phyloP scores from a whole-genome alignment of 2,888 invertebrate species.

The Hemistola chrysoprasaria region DNA sequence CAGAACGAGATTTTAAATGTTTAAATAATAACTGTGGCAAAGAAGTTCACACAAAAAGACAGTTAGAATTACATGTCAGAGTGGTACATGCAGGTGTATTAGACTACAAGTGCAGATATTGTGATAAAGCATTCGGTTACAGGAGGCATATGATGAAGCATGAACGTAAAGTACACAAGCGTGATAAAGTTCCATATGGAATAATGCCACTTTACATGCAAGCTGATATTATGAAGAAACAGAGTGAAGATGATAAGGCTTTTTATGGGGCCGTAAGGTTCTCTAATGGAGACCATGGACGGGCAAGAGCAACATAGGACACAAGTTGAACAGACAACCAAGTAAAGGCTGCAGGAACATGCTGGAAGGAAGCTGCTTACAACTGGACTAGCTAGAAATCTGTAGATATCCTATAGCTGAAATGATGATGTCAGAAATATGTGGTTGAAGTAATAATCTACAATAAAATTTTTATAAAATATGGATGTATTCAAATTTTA shows the following conservation, averaged over 20 bases:
- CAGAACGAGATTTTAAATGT: conserved; percentile 58
- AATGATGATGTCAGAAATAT: too few relatives aligned
- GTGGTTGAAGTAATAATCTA: too few relatives aligned
- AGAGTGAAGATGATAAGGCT: conserved; percentile 25
- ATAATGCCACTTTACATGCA: conserved; percentile 65
- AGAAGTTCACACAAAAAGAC: conserved; percentile 60
- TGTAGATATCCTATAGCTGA: too few relatives aligned
- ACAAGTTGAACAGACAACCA: too few relatives aligned
- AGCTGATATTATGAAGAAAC: conserved; percentile 47
- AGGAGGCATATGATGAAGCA: conserved; percentile 74
- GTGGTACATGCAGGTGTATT: conserved; percentile 66
- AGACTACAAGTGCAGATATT: conserved; percentile 63
- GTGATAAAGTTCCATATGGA: conserved; percentile 61
- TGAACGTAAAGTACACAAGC: conserved; percentile 66
- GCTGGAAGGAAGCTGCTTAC: too few relatives aligned
- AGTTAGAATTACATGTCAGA: conserved; percentile 63
- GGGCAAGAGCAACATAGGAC: too few relatives aligned
- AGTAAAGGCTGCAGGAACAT: too few relatives aligned
- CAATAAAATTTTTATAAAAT: too few relatives aligned
- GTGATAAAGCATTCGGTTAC: conserved; percentile 69
- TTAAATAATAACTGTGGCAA: conserved; percentile 62
- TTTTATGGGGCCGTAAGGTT: too few relatives aligned
- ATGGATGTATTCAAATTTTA: too few relatives aligned
- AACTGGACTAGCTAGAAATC: too few relatives aligned
- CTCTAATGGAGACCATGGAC: too few relatives aligned